Base-by-base conservation (phyloP, 2,888 invertebrate genomes). In the Caenorhabditis doughertyi region DNA sequence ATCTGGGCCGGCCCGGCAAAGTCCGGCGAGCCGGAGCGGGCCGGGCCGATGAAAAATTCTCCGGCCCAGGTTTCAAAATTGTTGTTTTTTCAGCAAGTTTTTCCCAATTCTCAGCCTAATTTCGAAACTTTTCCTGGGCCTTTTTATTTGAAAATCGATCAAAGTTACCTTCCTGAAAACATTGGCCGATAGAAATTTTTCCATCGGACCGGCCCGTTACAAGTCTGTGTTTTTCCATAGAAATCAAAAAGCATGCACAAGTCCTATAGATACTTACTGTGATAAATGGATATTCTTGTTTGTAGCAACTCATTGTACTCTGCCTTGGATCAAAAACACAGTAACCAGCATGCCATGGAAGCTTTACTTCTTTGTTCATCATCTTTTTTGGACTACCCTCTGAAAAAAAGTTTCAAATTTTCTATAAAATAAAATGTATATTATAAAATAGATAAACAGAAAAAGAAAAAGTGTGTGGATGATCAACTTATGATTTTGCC, bases 261-360 rank as follows among this genome's bases (percentile, higher is more conserved):
- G 18, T 56, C 29, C 9, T 29, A 9, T 18, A 35, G 11, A 71
- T 23, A 72, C 64, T 79, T 42, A 67, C 65, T 3, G 68, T 47
- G 18, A 74, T 23, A 49, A 70, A 81, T 27, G 81, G 81, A 27
- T 70, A 62, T 55, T 82, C 82, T 1, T 79, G 68, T 55, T 82
- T 82, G 56, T 79, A 82, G 18, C 82, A 82, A 32, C 79, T 73
- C 51, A 82, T 67, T 8, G 79, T 79, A 8, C 44, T 67, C 13
- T 79, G 77, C 25, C 51, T 49, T 16, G 82, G 82, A 44, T 82
- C 82, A 7, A 73, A 68, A 55, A 82, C 73, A 79, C 82, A 82
- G 64, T 82, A 82, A 0, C 82, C 82, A 2, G 82, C 56, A 32
- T 82, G 82, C 82, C 82, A 82, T 21, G 82, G 82, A 25, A 67